Evolutionary conservation across 1,140 invertebrate genomes (phyloP).

Genomic region (Magallana gigas): DNA sequence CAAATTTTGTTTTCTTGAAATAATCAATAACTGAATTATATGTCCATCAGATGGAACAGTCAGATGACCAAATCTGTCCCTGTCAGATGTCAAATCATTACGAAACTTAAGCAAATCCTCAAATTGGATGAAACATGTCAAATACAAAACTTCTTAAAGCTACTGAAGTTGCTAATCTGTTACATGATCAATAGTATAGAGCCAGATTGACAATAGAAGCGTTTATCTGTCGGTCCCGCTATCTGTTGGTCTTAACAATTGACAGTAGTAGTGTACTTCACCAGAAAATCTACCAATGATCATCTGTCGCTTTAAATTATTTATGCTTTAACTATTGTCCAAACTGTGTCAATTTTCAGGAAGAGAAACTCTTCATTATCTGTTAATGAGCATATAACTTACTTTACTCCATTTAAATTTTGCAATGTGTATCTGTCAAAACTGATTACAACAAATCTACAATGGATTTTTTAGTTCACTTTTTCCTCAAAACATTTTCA

Average conservation of each 20-base stretch:
- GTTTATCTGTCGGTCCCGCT: neutral
- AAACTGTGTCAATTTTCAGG: slow-evolving; percentile 2
- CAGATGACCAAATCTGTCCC: neutral
- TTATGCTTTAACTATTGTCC: neutral
- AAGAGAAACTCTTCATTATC: neutral
- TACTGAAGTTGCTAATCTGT: slow-evolving; percentile 22
- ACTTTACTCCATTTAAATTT: too few species aligned
- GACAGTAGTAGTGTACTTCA: neutral
- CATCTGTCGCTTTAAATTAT: slow-evolving; percentile 7
- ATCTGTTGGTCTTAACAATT: neutral
- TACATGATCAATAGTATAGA: neutral
- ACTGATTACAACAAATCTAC: too few species aligned
- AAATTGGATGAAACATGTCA: neutral
- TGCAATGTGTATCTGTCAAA: too few species aligned
- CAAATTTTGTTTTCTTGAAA: neutral
- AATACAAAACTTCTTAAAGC: slow-evolving; percentile 31
- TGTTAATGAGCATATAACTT: too few species aligned
- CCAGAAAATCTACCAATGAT: slow-evolving; percentile 1
- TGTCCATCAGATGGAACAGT: neutral
- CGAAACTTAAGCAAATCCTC: neutral
- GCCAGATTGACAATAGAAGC: neutral
- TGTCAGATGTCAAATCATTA: slow-evolving; percentile 21
- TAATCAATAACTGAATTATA: neutral
- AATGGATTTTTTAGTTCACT: too few species aligned
- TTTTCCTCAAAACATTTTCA: neutral